These are phyloP conservation scores for Ophioninae sp. DNA, from an alignment of 2,888 invertebrate species.

Conservation along the genomic window DNA sequence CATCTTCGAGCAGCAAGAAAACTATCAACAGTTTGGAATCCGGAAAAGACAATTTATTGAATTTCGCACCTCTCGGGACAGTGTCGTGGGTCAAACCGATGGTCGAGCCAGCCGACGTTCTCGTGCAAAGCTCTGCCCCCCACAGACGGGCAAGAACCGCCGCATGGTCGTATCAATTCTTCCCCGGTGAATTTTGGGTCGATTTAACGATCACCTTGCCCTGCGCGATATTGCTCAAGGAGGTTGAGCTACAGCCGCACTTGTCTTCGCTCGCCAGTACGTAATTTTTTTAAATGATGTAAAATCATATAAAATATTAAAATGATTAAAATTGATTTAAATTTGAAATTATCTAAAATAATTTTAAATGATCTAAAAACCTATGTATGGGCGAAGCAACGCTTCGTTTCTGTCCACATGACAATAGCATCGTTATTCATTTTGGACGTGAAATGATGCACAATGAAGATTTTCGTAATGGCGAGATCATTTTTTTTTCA, in stretches of 20 bases:
- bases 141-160: slow-evolving; percentile 93
- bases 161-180: slow-evolving; percentile 98
- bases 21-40: slow-evolving; percentile 83
- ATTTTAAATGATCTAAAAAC: not conserved
- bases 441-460: not conserved
- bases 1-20: slow-evolving; percentile 79
- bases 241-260: slow-evolving; percentile 94
- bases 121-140: slow-evolving; percentile 91
- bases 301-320: not conserved
- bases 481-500: not conserved
- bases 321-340: not conserved
- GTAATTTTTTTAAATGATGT: slow-evolving; percentile 69
- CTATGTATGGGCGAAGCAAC: not conserved
- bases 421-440: not conserved
- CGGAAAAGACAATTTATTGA: slow-evolving; percentile 88
- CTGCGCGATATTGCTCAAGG: slow-evolving; percentile 92
- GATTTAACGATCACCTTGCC: slow-evolving; percentile 93
- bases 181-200: slow-evolving; percentile 93
- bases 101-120: slow-evolving; percentile 93
- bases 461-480: not conserved
- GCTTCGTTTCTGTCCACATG: not conserved
- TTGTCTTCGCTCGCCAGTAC: slow-evolving; percentile 90
- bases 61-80: slow-evolving; percentile 93
- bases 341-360: too few species aligned
- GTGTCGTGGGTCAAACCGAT: slow-evolving; percentile 92